Conservation (phyloP, 2,113 vertebrate species). For the Cryptomyrus ogoouensis region DNA sequence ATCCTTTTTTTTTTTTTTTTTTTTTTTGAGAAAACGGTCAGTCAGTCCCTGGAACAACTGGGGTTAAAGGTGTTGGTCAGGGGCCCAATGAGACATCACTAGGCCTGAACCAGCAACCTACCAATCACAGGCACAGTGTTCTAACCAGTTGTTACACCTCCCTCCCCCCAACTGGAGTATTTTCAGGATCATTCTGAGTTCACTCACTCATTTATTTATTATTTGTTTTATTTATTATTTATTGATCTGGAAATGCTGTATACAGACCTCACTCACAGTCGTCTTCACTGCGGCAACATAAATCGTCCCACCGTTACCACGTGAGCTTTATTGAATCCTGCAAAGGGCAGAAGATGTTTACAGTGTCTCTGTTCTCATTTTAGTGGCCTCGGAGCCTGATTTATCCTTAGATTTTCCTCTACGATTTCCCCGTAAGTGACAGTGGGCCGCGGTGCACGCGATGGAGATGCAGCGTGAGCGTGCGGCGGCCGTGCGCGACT, state of each 20-base stretch:
- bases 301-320: not conserved
- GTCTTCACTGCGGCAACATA: not conserved
- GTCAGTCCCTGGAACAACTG: not conserved
- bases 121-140: not conserved
- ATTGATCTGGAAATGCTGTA: not conserved
- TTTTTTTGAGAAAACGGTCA: not conserved
- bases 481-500: not conserved
- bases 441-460: not conserved
- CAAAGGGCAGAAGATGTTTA: not conserved
- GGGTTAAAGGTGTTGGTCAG: not conserved
- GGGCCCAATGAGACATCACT: not conserved
- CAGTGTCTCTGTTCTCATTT: not conserved
- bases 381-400: not conserved
- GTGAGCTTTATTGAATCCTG: not conserved
- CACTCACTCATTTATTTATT: not conserved
- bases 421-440: not conserved
- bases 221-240: not conserved
- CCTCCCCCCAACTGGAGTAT: not conserved
- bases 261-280: not conserved
- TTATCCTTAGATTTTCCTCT: not conserved
- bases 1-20: no score
- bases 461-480: not conserved
- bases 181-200: not conserved
- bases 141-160: not conserved
- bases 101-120: not conserved